Base-by-base conservation (phyloP, 2,113 vertebrate species). In the Empidonax alnorum region DNA sequence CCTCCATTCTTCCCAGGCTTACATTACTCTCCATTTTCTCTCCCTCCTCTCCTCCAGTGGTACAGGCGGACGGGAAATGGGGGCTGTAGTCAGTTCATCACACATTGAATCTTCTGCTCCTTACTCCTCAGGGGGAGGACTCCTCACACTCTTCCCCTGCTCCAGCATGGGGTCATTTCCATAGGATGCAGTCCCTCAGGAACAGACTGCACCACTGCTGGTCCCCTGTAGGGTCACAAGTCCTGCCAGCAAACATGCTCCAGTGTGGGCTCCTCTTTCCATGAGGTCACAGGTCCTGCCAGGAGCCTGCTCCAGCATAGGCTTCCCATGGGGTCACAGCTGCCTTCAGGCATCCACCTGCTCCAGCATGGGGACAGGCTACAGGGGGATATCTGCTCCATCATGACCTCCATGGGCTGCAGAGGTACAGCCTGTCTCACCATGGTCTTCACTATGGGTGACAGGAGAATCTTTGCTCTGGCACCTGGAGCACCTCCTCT, bases 251-350 rank as follows among this genome's bases (percentile, higher is more conserved):
- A 46, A 24, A 52, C 2, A 20, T 73, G 24, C 39, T 66, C n/a
- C 28, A 27, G 20, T 0, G 0, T 19, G 33, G 28, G 59, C 11
- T 73, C 30, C 50, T 59, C 50, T 50, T 4, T 52, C 44, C 33
- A 3, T 25, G 15, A 9, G 14, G 9, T 25, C 41, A 49, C 39
- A 89, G 33, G 7, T 35, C 17, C 49, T 22, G 2, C 33, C 61
- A 82, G 53, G 61, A 67, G 6, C 12, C 28, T 41, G 10, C 7
- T 61, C 28, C 33, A 21, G 1, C 23, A 33, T 24, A 6, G 3
- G 21, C n/a, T 62, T 39, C 62, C 46, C 61, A 59, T 3, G 31
- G 7, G 24, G 16, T 25, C 37, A 59, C 68, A 81, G 52, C 23
- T 20, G 8, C 12, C 8, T 82, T 53, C 53, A 68, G 78, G 39